These are phyloP conservation scores for Catagonus wagneri DNA, from an alignment of 2,113 vertebrate species.

Conservation along the genomic window DNA sequence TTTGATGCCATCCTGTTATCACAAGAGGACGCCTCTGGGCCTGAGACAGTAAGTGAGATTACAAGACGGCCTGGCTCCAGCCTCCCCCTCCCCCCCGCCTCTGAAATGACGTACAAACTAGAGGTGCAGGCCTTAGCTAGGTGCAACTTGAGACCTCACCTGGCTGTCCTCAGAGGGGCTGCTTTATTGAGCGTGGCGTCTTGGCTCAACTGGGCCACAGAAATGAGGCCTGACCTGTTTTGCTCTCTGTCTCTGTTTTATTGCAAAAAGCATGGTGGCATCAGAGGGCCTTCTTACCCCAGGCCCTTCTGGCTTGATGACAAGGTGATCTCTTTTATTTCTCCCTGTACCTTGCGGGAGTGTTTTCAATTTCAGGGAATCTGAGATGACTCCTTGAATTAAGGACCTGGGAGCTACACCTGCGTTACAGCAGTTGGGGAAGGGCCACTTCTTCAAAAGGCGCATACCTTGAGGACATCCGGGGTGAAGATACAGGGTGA, in stretches of 20 bases:
- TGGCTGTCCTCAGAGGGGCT: not conserved
- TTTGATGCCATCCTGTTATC: conserved; percentile 39
- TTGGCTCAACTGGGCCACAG: not conserved
- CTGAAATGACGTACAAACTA: conserved; percentile 22
- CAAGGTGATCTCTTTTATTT: conserved; percentile 31
- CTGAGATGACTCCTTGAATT: conserved; percentile 44
- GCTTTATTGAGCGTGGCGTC: not conserved
- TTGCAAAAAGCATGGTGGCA: not conserved
- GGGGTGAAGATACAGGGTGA: too few species aligned
- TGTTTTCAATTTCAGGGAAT: conserved; percentile 49
- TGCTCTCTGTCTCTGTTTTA: not conserved
- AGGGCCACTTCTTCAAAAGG: not conserved
- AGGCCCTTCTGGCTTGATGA: conserved; percentile 35
- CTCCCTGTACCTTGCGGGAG: not conserved
- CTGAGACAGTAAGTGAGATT: not conserved
- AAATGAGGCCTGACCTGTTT: conserved; percentile 64
- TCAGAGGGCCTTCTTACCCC: conserved; percentile 31
- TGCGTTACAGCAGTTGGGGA: not conserved
- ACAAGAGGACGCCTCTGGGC: not conserved
- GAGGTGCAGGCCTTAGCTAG: not conserved
- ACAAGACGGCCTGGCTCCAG: not conserved
- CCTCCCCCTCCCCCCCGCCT: not conserved
- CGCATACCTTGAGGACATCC: not conserved
- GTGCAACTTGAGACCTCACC: not conserved
- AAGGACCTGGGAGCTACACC: not conserved